A percentile compares a stretch with the other conserved stretches of the same genome.
These are phyloP conservation scores for Haliclona indistincta DNA, from an alignment of 37 sponge, comb jelly and placozoan species.

Conservation along the genomic window DNA sequence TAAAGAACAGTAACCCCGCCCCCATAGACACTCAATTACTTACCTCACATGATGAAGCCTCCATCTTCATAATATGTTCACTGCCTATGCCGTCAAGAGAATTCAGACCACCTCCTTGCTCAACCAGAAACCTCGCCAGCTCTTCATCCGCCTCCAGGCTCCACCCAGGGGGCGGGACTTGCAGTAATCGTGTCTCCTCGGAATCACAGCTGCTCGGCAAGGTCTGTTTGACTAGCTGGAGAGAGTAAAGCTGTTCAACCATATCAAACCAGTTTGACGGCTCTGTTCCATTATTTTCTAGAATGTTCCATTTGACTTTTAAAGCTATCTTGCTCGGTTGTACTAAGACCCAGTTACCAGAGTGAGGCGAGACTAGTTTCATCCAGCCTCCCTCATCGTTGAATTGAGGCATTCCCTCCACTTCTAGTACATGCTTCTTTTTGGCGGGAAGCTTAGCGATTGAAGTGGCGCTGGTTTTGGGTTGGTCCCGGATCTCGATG, in stretches of 20 bases:
- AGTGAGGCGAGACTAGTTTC: conserved; percentile 36
- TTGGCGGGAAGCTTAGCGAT: conserved; percentile 48
- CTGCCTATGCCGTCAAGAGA: conserved; percentile 13
- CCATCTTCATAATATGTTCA: conserved; percentile 41
- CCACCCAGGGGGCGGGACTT: conserved; percentile 74
- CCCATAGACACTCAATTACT: no score
- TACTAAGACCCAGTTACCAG: conserved; percentile 51
- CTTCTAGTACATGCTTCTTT: conserved; percentile 34
- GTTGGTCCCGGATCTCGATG: conserved; percentile 19
- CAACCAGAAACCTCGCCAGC: conserved; percentile 66
- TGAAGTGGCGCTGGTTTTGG: conserved; percentile 32
- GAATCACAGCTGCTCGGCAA: conserved; percentile 32
- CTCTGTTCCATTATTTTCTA: conserved; percentile 5
- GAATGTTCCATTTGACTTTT: conserved; percentile 16
- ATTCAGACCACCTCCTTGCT: conserved; percentile 2
- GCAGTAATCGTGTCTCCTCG: conserved; percentile 42
- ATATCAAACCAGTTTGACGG: conserved; percentile 33
- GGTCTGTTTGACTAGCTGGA: conserved; percentile 33
- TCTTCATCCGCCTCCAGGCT: conserved; percentile 78
- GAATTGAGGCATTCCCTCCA: conserved; percentile 44
- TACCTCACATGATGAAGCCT: conserved; percentile 8
- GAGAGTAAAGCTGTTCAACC: conserved; percentile 50
- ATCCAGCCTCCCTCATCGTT: conserved; percentile 60
- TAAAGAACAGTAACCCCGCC: no score
- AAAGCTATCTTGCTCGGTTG: conserved; percentile 31